Conservation (phyloP, 2,113 vertebrate genomes). For the Rhabdomys dilectus region DNA sequence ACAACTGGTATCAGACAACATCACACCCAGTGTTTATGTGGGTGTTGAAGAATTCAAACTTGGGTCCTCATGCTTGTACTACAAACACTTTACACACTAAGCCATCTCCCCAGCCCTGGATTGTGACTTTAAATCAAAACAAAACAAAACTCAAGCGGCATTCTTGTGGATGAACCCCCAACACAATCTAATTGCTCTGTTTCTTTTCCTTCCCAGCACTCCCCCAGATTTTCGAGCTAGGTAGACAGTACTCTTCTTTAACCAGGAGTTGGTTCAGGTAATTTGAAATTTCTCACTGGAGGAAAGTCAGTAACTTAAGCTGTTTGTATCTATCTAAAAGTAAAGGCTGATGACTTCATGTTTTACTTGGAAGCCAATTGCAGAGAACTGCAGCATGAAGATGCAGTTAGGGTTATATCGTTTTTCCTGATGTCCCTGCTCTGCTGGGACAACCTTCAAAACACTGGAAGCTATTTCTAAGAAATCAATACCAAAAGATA, state of each 20-base stretch:
- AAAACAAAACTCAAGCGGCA: not conserved
- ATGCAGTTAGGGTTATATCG: not conserved
- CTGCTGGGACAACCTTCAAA: not conserved
- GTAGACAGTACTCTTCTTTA: conserved; percentile 12
- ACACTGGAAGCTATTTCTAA: conserved; percentile 18
- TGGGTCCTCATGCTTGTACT: too few relatives aligned
- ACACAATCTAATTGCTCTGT: not conserved
- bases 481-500: conserved; percentile 32
- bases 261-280: not conserved
- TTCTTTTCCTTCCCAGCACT: not conserved
- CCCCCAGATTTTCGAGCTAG: not conserved
- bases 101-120: not conserved
- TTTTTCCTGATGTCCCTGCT: conserved; percentile 11
- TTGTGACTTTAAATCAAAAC: conserved; percentile 20
- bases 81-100: not conserved
- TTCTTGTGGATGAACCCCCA: not conserved
- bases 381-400: not conserved
- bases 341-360: not conserved
- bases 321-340: not conserved
- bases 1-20: not conserved
- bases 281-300: not conserved
- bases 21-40: too few relatives aligned
- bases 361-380: not conserved
- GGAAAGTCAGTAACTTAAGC: not conserved
- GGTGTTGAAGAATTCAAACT: not conserved